A percentile compares a stretch with the other conserved stretches of the same genome.
These are phyloP conservation scores for Celastrina argiolus DNA, from an alignment of 2,888 invertebrate species.

Conservation along the genomic window DNA sequence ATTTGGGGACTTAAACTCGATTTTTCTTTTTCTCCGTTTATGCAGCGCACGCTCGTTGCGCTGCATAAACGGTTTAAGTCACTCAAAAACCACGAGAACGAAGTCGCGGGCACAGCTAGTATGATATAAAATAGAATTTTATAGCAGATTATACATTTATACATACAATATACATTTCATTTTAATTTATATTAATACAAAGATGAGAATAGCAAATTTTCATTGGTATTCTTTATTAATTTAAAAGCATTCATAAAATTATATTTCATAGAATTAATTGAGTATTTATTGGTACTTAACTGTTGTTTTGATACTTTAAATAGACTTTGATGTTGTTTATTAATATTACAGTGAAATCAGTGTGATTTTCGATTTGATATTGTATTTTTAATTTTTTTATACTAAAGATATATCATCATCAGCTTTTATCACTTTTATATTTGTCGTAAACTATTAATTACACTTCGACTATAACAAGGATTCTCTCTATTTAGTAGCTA, in stretches of 20 bases:
- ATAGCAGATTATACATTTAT: not conserved
- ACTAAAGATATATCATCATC: not conserved
- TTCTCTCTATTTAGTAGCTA: too few species aligned
- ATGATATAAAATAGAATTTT: not conserved
- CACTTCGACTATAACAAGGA: too few species aligned
- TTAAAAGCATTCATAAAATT: slow-evolving; percentile 1
- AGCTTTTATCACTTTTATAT: too few species aligned
- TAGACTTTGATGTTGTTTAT: not conserved
- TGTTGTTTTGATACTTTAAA: not conserved
- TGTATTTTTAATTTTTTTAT: not conserved
- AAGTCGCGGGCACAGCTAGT: too few species aligned
- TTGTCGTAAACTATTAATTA: too few species aligned
- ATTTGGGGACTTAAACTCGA: too few species aligned
- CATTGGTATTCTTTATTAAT: not conserved
- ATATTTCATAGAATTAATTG: not conserved
- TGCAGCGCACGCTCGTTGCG: too few species aligned
- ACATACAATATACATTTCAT: not conserved
- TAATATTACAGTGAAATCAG: not conserved
- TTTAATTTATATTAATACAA: not conserved
- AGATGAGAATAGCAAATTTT: not conserved
- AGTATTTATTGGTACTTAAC: not conserved
- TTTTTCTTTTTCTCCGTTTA: too few species aligned
- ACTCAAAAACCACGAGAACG: too few species aligned
- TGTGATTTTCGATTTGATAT: not conserved
- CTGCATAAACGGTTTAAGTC: too few species aligned